Base-by-base conservation (phyloP, 2,113 vertebrate species). In the Calidris pygmaea region DNA sequence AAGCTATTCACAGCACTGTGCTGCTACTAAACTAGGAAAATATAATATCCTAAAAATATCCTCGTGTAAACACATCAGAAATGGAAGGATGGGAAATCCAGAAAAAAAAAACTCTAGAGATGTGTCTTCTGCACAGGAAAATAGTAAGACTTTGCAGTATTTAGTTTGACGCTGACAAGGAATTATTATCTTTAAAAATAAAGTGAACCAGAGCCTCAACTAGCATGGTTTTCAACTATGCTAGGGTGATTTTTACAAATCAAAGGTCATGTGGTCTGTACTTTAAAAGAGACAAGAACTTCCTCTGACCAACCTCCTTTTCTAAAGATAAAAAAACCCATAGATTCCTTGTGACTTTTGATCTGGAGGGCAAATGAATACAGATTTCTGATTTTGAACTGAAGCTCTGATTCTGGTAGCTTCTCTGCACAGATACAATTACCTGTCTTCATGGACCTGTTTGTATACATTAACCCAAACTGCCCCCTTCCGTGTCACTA, bases 1-100 rank as follows among this genome's bases (percentile, higher is more conserved):
- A 88, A 92, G 82, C 68, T 92, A 85, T 92, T 94, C 89, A 94
- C 35, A 90, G 53, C 48, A 75, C 65, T 88, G 35, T 78, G 66
- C n/a, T 91, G 80, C 53, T 91, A n/a, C 83, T 95, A 91, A 95
- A 79, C 23, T 86, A 79, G 86, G 73, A 85, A 95, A 87, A 85
- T 66, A 56, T 67, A 60, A 90, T 48, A 37, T 76, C 45, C 75
- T 95, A 87, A 95, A 96, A 95, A 94, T 93, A 94, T 14, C 68
- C 9, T 78, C 23, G 65, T 88, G 53, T 85, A 95, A 95, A 94
- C 63, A 76, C 14, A 23, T 94, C 68, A 87, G 52, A 95, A 96
- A 37, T 58, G 43, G 62, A 89, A 91, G 26, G 73, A 80, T 83
- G 62, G 89, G 81, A 91, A 93, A 94, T 93, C 84, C 81, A 92